These are phyloP conservation scores for Elanus axillaris DNA, from an alignment of 2,113 vertebrate species.

Conservation along the genomic window DNA sequence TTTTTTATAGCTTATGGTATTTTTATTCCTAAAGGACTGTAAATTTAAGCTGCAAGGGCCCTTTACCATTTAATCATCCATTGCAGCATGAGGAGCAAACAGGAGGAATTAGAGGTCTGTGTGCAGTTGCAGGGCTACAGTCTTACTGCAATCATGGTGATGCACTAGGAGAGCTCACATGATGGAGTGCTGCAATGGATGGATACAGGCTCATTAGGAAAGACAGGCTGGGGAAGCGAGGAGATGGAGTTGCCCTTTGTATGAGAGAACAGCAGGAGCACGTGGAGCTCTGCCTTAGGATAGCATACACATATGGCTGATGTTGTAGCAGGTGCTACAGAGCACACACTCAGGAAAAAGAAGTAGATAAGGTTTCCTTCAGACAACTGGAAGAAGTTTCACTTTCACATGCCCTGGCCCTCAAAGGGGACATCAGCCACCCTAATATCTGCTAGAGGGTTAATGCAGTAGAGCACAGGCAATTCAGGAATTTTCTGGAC, in stretches of 20 bases:
- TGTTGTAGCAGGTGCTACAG: not conserved
- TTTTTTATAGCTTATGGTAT: not conserved
- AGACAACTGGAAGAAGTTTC: not conserved
- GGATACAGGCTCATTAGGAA: not conserved
- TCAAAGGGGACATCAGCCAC: not conserved
- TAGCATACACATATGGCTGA: accelerated
- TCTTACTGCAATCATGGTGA: not conserved
- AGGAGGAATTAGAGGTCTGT: not conserved
- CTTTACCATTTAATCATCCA: not conserved
- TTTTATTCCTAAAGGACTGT: not conserved
- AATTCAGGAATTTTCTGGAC: not conserved
- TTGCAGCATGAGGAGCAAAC: not conserved
- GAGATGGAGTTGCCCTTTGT: not conserved
- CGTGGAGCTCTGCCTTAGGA: not conserved
- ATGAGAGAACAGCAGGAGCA: not conserved
- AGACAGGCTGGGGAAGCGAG: not conserved
- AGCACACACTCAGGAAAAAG: not conserved
- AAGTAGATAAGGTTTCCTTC: not conserved
- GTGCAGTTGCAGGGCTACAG: not conserved
- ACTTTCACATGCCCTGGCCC: not conserved
- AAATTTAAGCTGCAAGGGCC: not conserved
- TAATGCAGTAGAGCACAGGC: not conserved
- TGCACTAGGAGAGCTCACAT: not conserved
- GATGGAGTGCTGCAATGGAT: not conserved
- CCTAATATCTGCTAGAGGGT: not conserved